Base-by-base conservation (phyloP, 1,140 invertebrate genomes). In the Druon quercuslanigerum region DNA sequence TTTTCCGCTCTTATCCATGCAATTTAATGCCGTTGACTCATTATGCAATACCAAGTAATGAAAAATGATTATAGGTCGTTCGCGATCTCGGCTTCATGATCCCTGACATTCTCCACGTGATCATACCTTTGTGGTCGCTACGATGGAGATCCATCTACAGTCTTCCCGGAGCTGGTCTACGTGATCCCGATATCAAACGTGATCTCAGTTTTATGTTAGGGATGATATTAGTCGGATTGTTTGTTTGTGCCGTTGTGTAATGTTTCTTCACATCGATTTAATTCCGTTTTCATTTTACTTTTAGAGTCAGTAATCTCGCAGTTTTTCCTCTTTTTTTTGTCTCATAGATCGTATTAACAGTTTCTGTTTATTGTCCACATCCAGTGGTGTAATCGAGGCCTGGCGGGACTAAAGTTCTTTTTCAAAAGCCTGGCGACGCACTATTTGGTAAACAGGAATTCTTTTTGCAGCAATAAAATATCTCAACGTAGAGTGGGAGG, bases 21-120 rank as follows among this genome's bases (percentile, higher is more conserved):
- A 25, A 54, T 13, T 16, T 20, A 73, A 14, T 20, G 19, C 20
- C 4, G 12, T 50, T 50, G 19, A 60, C 50, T 16, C 46, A 25
- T 40, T 51, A n/a, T 16, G 20, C 17, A 75, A 51, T 20, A 72
- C 12, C 46, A 52, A 57, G 16, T 12, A 16, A 73, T 71, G 20
- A 75, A 66, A 13, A 74, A 50, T 51, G 74, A 79, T 73, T 84
- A 72, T 84, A 94, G 92, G 94, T 95, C 71, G 91, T 94, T 73
- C 92, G 95, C 11, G 94, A 96, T 88, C 90, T 96, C 73, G 94
- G 94, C 19, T 94, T 96, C 80, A 96, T 96, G 95, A 90, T 95
- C 71, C 95, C 95, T 6, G 95, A 96, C 86, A 85, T 95, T 60
- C 88, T 96, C 14, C 95, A 96, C 82, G 91, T 96, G 20, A 72